Conservation (phyloP, 2,113 vertebrate genomes). For the Sinocyclocheilus anophthalmus region DNA sequence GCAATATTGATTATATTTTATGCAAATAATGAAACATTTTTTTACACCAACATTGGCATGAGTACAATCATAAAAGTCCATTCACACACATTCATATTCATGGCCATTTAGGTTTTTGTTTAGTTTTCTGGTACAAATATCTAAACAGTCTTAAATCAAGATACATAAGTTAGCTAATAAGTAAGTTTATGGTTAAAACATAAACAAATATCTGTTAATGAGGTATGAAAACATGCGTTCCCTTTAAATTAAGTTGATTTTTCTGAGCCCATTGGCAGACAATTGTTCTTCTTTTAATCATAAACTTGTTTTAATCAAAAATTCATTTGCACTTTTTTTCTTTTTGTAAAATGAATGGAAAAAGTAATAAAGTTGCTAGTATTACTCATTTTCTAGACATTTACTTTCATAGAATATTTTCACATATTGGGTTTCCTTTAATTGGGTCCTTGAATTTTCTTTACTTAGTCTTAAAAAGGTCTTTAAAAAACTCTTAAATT, state of each 20-base stretch:
- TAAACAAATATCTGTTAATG: not conserved
- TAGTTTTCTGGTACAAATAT: not conserved
- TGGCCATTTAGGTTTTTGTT: not conserved
- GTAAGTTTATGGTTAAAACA: not conserved
- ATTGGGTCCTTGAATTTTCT: not conserved
- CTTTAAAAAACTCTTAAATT: not conserved
- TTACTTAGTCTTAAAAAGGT: too few species aligned
- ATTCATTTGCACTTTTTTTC: too few species aligned
- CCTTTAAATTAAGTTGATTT: not conserved
- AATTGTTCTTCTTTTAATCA: not conserved
- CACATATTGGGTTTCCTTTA: not conserved
- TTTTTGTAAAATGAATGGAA: too few species aligned
- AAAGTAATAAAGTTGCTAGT: too few species aligned
- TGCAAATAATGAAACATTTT: too few species aligned
- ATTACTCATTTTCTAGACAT: too few species aligned
- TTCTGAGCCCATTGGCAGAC: not conserved
- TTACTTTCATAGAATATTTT: not conserved
- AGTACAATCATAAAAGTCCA: too few species aligned
- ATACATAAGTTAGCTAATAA: not conserved
- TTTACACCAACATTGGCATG: too few species aligned
- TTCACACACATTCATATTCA: too few species aligned
- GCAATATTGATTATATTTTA: too few species aligned
- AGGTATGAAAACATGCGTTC: not conserved
- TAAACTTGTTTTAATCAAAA: too few species aligned
- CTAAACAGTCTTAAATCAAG: not conserved